Percentiles rank a stretch among this genome's conserved stretches.
Evolutionary conservation across 92 coral and sea anemone species (phyloP).

Genomic region (Epizoanthus ramosus): DNA sequence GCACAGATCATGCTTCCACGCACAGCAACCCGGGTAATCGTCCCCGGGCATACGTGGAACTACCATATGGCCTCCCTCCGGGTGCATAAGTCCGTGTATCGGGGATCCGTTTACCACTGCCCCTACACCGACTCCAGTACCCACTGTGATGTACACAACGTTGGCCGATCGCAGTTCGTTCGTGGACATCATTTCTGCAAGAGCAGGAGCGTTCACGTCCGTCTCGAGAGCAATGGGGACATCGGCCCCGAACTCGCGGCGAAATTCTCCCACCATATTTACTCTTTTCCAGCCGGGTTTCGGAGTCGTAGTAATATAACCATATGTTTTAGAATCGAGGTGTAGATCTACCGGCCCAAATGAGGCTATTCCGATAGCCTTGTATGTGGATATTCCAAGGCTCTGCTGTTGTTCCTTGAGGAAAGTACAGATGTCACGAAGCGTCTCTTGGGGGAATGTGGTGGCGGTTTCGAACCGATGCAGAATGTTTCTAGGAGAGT

Average conservation of each 20-base stretch:
- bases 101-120: constrained; percentile 77
- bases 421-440: constrained; percentile 52
- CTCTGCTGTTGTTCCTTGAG: constrained; percentile 58
- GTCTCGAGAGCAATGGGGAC: constrained; percentile 84
- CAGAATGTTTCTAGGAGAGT: constrained; percentile 59
- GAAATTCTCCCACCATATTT: constrained; percentile 71
- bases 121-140: constrained; percentile 96
- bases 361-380: constrained; percentile 86
- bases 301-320: constrained; percentile 85
- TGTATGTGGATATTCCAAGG: constrained; percentile 49
- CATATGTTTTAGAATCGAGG: constrained; percentile 74
- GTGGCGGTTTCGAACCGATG: constrained; percentile 70
- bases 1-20: constrained; percentile 73
- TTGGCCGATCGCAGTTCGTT: constrained; percentile 38
- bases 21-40: constrained; percentile 79
- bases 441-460: constrained; percentile 59
- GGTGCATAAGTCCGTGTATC: constrained; percentile 92
- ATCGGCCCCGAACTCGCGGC: constrained; percentile 53
- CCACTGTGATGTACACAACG: constrained; percentile 82
- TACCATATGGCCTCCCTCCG: constrained; percentile 91
- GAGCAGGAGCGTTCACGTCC: constrained; percentile 91
- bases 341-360: constrained; percentile 93
- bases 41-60: constrained; percentile 83
- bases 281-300: constrained; percentile 78
- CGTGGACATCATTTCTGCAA: constrained; percentile 66